Conservation (phyloP, 2,113 vertebrate genomes). For the Oryzias celebensis region DNA sequence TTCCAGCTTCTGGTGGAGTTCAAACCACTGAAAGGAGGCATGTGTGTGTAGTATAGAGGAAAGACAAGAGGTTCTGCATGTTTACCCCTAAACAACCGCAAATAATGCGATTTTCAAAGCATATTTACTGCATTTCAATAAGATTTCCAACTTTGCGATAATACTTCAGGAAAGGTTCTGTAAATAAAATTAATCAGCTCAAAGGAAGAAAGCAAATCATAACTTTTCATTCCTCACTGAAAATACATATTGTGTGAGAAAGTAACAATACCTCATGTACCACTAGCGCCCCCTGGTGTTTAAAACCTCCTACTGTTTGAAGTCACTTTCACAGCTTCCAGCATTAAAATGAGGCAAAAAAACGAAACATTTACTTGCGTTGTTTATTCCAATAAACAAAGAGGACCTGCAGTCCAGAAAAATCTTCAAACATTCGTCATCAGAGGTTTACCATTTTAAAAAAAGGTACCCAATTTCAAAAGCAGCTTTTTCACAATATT, state of each 20-base stretch:
- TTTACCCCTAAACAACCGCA: conserved; percentile 27
- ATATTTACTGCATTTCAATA: neutral
- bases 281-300: conserved; percentile 62
- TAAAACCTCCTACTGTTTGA: neutral
- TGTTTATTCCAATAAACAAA: conserved; percentile 75
- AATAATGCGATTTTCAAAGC: conserved; percentile 1
- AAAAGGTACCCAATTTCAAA: conserved; percentile 44
- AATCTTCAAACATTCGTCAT: conserved; percentile 67
- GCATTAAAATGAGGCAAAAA: conserved; percentile 4
- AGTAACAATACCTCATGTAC: conserved; percentile 7
- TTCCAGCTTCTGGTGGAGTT: conserved; percentile 53
- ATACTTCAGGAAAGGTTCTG: neutral
- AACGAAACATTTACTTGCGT: conserved; percentile 31
- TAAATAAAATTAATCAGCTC: conserved; percentile 12
- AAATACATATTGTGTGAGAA: neutral
- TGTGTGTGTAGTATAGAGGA: conserved; percentile 31
- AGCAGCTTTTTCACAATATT: conserved; percentile 70
- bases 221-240: no score
- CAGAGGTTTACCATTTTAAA: conserved; percentile 58
- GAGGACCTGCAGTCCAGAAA: conserved; percentile 56
- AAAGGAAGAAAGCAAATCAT: conserved; percentile 24
- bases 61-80: conserved; percentile 28
- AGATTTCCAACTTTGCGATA: neutral
- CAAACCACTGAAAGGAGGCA: conserved; percentile 53
- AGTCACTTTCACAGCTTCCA: neutral